Evolutionary conservation across 2,888 invertebrate genomes (phyloP).

Genomic region (Cephus sareptanus): DNA sequence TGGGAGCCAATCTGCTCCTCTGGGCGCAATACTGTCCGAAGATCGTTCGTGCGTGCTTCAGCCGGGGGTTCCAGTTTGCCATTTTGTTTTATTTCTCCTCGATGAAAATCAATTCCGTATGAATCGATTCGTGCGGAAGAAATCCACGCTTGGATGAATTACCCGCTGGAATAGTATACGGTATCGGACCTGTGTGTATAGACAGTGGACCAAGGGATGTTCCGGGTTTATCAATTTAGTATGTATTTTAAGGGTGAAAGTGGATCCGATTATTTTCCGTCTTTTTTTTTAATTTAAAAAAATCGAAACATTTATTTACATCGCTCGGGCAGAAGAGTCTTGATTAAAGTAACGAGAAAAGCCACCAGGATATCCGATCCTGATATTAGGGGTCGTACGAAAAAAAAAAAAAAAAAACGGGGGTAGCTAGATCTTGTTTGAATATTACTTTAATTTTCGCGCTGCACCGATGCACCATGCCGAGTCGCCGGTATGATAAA

Average conservation of each 20-base stretch:
- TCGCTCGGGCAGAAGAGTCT: neutral
- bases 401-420: neutral
- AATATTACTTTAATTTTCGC: neutral
- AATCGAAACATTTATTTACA: neutral
- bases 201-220: neutral
- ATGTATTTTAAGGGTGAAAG: neutral
- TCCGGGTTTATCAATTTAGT: neutral
- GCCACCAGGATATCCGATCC: neutral
- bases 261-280: neutral
- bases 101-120: constrained; percentile 35
- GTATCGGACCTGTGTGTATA: neutral
- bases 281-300: neutral
- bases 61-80: constrained; percentile 34
- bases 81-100: constrained; percentile 23
- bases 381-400: neutral
- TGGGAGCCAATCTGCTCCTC: neutral
- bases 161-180: neutral
- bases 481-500: constrained; percentile 20
- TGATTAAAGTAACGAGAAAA: neutral
- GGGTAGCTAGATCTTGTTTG: neutral
- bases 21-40: constrained; percentile 39
- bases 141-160: neutral
- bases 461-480: neutral
- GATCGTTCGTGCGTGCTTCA: constrained; percentile 42
- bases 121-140: constrained; percentile 10